Conservation (phyloP, 1,140 invertebrate species). For the Psilanteris sp. region DNA sequence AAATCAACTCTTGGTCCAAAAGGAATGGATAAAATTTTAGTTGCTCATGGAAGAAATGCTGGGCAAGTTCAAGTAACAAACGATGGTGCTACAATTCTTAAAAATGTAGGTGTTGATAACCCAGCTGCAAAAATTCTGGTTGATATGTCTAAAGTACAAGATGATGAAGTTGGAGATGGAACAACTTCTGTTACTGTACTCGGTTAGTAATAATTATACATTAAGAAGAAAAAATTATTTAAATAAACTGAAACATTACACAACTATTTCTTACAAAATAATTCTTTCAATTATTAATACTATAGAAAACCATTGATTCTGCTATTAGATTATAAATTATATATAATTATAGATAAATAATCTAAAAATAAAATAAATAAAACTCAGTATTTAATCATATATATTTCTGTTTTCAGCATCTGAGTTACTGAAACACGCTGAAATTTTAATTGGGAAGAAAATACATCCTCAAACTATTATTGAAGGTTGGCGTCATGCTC, state of each 20-base stretch:
- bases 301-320: too few relatives aligned
- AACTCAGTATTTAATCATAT: too few relatives aligned
- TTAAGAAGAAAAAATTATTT: too few relatives aligned
- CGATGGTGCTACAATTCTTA: conserved; percentile 99
- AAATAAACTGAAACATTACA: too few relatives aligned
- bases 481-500: conserved; percentile 94
- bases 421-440: conserved; percentile 96
- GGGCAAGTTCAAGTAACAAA: conserved; percentile 98
- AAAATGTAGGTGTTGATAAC: conserved; percentile 98
- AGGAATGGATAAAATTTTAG: conserved; percentile 99
- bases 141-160: conserved; percentile 98
- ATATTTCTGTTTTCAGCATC: conserved; percentile 87
- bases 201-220: conserved; percentile 82
- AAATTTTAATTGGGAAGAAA: conserved; percentile 95
- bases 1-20: conserved; percentile 99
- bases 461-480: conserved; percentile 99
- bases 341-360: too few relatives aligned
- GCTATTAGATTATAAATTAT: too few relatives aligned
- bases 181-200: conserved; percentile 99
- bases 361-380: too few relatives aligned
- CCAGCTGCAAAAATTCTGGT: conserved; percentile 99
- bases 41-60: conserved; percentile 89
- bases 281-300: too few relatives aligned
- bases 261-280: too few relatives aligned
- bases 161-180: conserved; percentile 99